Evolutionary conservation across 2,113 vertebrate genomes (phyloP), one percentile per base, ranked within the genome.

Genomic region (Oenanthe melanoleuca): DNA sequence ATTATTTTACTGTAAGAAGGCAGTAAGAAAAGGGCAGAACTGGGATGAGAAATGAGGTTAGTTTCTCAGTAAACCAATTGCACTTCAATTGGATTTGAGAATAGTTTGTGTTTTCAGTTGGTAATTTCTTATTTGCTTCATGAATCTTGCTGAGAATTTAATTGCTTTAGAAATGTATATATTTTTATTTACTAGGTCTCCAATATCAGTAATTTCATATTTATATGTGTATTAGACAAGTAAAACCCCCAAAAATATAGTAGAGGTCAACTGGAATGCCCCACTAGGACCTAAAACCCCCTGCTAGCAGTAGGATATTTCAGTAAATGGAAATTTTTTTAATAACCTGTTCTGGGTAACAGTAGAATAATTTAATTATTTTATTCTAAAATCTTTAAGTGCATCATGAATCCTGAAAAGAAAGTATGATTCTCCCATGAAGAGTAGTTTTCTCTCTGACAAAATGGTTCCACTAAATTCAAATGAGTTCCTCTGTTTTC

Each of bases 221-320:
- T 52, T 61, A 17, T 37, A 33, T 21, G 4, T 72, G 8, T 71
- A 40, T 44, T 67, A 55, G 12, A 75, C 5, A 71, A 70, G 12
- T 84, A 66, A 71, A 67, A 33, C 14, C 56, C 45, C 15, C 19
- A 26, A 34, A 71, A 79, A 40, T 25, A 3, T 28, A 57, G 12
- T 31, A 52, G 15, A 55, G 66, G 13, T 5, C 34, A 75, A 80
- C 12, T 38, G 29, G 14, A 8, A 23, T 42, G 9, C 1, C 16
- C n/a, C 6, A 31, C 6, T 69, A 80, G 6, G 20, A 52, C 25
- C 6, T 38, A 44, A 82, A 92, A 4, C 0, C 1, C 5, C 5
- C 38, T 69, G 14, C 31, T 83, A 23, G 4, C 18, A 37, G 23
- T 40, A 79, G 3, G 5, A 18, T 59, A 38, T 56, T 85, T 56